These are phyloP conservation scores for Leguminivora glycinivorella DNA, from an alignment of 1,140 invertebrate genomes.

Conservation along the genomic window DNA sequence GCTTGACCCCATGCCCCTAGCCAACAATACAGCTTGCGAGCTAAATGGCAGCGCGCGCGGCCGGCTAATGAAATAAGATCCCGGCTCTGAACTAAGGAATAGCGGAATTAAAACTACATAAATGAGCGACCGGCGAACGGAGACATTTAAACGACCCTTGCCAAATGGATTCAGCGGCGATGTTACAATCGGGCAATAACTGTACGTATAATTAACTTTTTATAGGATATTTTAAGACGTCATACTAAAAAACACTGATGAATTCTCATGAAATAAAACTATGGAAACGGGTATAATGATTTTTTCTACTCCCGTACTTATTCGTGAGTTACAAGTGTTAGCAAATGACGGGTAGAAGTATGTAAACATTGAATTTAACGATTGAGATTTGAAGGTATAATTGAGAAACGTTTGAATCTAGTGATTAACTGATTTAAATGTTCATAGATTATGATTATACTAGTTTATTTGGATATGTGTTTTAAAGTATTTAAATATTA, in stretches of 20 bases:
- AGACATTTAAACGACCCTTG: conserved; percentile 50
- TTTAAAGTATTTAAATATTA: too few relatives aligned
- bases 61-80: conserved; percentile 70
- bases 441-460: too few relatives aligned
- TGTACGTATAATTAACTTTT: background rate
- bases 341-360: too few relatives aligned
- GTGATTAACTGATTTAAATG: too few relatives aligned
- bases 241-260: background rate
- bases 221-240: background rate
- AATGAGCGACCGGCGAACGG: conserved; percentile 64
- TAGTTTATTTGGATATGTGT: too few relatives aligned
- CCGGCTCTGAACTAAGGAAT: conserved; percentile 70
- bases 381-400: too few relatives aligned
- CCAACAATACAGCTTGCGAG: conserved; percentile 53
- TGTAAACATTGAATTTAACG: too few relatives aligned
- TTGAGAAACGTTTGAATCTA: too few relatives aligned
- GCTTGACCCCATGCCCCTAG: conserved; percentile 11
- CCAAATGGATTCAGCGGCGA: conserved; percentile 13
- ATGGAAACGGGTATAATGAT: too few relatives aligned
- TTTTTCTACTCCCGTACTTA: too few relatives aligned
- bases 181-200: background rate
- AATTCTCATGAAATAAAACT: too few relatives aligned
- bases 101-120: conserved; percentile 77
- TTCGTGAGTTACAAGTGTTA: too few relatives aligned
- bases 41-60: conserved; percentile 64